These are phyloP conservation scores for Xenopus petersii DNA, from an alignment of 2,797 vertebrate species.

Conservation along the genomic window DNA sequence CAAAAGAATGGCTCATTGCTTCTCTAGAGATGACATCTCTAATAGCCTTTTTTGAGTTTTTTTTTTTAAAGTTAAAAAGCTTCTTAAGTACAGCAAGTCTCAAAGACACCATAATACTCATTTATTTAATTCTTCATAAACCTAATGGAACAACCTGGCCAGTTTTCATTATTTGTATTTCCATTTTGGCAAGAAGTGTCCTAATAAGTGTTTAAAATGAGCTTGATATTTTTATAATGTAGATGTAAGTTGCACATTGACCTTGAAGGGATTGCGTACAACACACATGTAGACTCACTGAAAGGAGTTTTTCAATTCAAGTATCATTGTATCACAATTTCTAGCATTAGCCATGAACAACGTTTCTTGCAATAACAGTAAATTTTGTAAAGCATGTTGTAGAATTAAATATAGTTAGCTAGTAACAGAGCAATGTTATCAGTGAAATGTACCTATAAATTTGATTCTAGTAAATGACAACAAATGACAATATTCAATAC, in stretches of 20 bases:
- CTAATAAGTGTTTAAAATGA: slow-evolving; percentile 6
- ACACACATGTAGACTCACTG: too few relatives aligned
- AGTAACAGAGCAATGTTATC: too few relatives aligned
- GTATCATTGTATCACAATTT: too few relatives aligned
- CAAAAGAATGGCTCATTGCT: background rate
- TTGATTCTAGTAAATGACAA: too few relatives aligned
- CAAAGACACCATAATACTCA: slow-evolving; percentile 1
- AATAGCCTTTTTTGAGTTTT: background rate
- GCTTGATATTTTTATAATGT: slow-evolving; percentile 7
- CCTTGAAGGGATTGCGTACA: background rate
- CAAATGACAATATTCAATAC: too few relatives aligned
- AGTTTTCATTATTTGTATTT: slow-evolving; percentile 7
- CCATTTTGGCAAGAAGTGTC: slow-evolving; percentile 5
- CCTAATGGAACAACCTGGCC: slow-evolving; percentile 3
- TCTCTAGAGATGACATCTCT: background rate
- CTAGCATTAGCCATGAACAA: too few relatives aligned
- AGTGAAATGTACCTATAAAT: too few relatives aligned
- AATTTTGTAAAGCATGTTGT: too few relatives aligned
- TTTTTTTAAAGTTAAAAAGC: background rate
- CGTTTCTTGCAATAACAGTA: too few relatives aligned
- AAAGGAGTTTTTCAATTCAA: too few relatives aligned
- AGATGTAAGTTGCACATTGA: background rate
- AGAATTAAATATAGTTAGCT: too few relatives aligned
- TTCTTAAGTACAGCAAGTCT: background rate
- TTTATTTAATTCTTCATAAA: slow-evolving; percentile 4